Conservation (phyloP, 2,888 invertebrate genomes). For the Phorcus lineatus region DNA sequence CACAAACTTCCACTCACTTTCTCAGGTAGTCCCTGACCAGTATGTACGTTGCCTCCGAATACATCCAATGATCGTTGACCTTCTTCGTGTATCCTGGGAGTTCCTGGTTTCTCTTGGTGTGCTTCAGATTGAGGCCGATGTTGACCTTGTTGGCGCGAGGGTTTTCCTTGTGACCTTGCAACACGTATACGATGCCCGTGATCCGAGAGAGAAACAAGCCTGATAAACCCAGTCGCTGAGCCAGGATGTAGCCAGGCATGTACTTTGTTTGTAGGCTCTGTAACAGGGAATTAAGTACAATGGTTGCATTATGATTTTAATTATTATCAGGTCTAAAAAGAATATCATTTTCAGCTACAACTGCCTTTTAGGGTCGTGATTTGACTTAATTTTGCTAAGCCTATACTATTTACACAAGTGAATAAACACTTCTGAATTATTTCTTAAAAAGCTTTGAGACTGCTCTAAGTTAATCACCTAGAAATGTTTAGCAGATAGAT, state of each 20-base stretch:
- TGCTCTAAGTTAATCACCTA: no score
- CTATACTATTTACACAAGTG: no score
- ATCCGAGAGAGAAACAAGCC: conserved; percentile 86
- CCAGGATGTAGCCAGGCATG: conserved; percentile 71
- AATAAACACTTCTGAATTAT: no score
- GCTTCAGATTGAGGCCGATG: conserved; percentile 93
- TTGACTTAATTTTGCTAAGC: no score
- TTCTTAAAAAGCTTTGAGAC: no score
- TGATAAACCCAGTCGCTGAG: conserved; percentile 78
- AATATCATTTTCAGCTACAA: no score
- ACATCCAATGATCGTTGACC: conserved; percentile 83
- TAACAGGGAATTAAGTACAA: no score
- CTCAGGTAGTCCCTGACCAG: conserved; percentile 84
- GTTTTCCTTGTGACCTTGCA: conserved; percentile 45
- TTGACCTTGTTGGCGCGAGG: conserved; percentile 79
- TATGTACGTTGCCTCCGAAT: conserved; percentile 85
- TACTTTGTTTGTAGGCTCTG: conserved; percentile 54
- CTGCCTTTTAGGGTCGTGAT: no score
- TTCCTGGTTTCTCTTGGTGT: conserved; percentile 85
- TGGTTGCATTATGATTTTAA: no score
- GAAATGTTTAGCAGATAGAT: no score
- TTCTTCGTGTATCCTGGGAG: conserved; percentile 87
- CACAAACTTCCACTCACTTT: conserved; percentile 70
- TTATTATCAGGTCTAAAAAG: no score
- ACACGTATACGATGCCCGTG: conserved; percentile 88